Evolutionary conservation across 2,888 invertebrate genomes (phyloP), one percentile per base, ranked within the genome.

Genomic region (Acanthosepion esculentum): DNA sequence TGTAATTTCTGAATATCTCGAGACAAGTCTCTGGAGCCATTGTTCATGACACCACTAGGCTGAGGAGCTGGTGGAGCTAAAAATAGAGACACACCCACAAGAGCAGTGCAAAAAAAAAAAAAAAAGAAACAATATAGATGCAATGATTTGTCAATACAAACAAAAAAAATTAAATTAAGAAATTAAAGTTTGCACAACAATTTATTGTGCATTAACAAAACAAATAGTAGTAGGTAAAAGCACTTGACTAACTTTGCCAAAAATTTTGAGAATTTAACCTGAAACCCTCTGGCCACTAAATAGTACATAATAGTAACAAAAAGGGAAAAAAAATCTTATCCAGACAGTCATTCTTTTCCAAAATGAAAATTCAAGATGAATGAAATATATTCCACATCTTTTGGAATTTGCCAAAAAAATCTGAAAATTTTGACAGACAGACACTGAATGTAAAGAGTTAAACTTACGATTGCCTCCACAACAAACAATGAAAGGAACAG

Each of bases 1-100:
- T 99, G 99, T 92, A 99, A 98, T 97, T 99, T 99, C 97, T 99
- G 98, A 95, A 99, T 98, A 97, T 99, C 99, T 95, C 98, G 98
- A 95, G 98, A 97, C 10, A 96, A 96, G 95, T 97, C 97, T 92
- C 97, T 96, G 8, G 97, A 96, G 53, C 97, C 97, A 94, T 97
- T 97, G 96, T 97, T 97, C 97, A 97, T 97, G 29, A 97, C 96
- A 48, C 96, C 96, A 20, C 96, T 96, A 15, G 96, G 96, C 94
- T 96, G 96, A 0, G 97, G 96, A 12, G 96, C 95, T 97, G 97
- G 96, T 15, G 97, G 97, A 15, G 97, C 96, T 96, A 95, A 12
- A 95, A 20, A 94, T 64, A 93, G 6, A 55, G 59, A 94, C 59
- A 92, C 7, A 59, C 91, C 12, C 23, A 15, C 8, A 78, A 53